Evolutionary conservation across 2,888 invertebrate species (phyloP), one percentile per base, ranked within the genome.

Genomic region (Noctua janthina): DNA sequence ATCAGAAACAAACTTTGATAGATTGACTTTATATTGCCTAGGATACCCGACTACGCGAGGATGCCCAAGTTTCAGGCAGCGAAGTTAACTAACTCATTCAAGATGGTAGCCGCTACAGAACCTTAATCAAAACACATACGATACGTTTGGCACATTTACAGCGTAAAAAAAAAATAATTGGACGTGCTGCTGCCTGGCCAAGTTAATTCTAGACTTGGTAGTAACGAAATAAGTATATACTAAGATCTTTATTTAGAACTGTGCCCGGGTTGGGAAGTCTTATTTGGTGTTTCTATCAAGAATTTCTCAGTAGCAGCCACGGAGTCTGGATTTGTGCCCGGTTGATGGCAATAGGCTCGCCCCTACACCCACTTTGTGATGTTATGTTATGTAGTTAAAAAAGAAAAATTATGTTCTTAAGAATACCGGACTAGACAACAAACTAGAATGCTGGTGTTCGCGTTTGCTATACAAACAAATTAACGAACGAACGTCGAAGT

Each of bases 1-100:
- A n/a, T 62, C 46, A n/a, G 69, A 51, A 66, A 17, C 20, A 62
- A 86, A 76, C 54, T 75, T 76, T 86, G 83, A 76, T 84, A 70
- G 66, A 86, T 82, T 82, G 62, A 70, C 87, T 76, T 87, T 76
- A 76, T 86, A 76, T 71, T 86, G 83, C 59, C 73, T 76, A 74
- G 70, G 49, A 54, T 82, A 73, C 64, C 54, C 39, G 51, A 74
- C 20, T 70, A 73, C 64, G 39, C 59, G 59, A 78, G 46, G 29
- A 74, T 79, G 46, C n/a, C 62, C 6, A 87, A 87, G 76, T 84
- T 76, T 71, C 35, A 87, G 74, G 43, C 54, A 66, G 56, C 13
- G 15, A 76, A 76, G 62, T 87, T 79, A 15, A 46, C 43, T 75
- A 79, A 68, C 76, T 87, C 68, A 78, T 83, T 83, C 72, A 67